Evolutionary conservation across 2,888 invertebrate species (phyloP), one percentile per base, ranked within the genome.

Genomic region (Dicycla oo): DNA sequence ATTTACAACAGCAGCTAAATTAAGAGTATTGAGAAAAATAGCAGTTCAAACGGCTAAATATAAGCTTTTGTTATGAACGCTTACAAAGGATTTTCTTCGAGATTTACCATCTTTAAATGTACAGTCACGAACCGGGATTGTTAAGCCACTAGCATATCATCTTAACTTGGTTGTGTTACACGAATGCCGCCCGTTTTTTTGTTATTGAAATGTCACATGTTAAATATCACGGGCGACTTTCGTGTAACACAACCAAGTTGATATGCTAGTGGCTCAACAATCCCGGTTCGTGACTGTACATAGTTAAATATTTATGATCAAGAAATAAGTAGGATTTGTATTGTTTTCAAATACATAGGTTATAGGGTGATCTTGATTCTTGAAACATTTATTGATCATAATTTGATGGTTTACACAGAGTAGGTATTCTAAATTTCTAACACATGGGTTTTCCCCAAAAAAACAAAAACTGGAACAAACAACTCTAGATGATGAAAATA

Each of bases 31-130:
- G 23, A 30, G 23, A 61, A 65, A 57, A 71, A 65, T 40, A 15
- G 7, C 23, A 70, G 51, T 78, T 45, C 53, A 61, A 77, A 43
- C 45, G 8, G 63, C 53, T 61, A 38, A 40, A 43, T 47, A 34
- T 66, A 53, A 26, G 20, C 23, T n/a, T 20, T 38, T 76, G 26
- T 62, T 53, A 18, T 23, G 30, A 43, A 51, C 34, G 43, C 49
- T 56, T 62, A 53, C 58, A 64, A 38, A 53, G 20, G 5, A 38
- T 57, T 62, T 58, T 53, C 15, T 40, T 68, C n/a, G 20, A 56
- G 40, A 77, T n/a, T n/a, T n/a, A 51, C 11, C 11, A 1, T 53
- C 43, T n/a, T 40, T 51, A 7, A 53, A n/a, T 13, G 11, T 57
- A 20, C 4, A 34, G 3, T 45, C n/a, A n/a, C n/a, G n/a, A n/a